Evolutionary conservation across 2,888 invertebrate species (phyloP).

Genomic region (Periphyllus acericola): DNA sequence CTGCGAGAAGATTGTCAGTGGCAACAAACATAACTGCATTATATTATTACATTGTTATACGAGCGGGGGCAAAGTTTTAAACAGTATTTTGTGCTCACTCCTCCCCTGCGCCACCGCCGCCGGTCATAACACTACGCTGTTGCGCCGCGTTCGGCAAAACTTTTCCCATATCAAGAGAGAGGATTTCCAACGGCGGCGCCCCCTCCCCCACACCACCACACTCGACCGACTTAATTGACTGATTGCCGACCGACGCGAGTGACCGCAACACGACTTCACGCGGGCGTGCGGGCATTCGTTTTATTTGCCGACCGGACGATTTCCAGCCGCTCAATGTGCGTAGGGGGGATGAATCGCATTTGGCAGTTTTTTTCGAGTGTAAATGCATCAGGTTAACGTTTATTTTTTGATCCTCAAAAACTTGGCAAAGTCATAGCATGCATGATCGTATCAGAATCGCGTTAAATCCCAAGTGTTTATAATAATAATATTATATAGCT

Average conservation of each 20-base stretch:
- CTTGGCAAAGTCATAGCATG: too few species aligned
- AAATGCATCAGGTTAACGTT: too few species aligned
- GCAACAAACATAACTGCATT: constrained; percentile 58
- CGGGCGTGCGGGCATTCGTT: too few species aligned
- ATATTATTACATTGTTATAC: constrained; percentile 56
- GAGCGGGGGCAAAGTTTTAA: constrained; percentile 36
- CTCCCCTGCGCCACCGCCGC: neutral
- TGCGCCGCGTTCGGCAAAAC: neutral
- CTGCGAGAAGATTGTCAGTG: constrained; percentile 55
- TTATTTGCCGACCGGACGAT: too few species aligned
- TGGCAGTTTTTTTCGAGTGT: too few species aligned
- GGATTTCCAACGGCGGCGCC: neutral
- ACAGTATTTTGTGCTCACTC: constrained; percentile 36
- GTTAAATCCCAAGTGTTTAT: too few species aligned
- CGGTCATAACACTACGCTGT: neutral
- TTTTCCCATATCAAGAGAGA: neutral
- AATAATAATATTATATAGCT: too few species aligned
- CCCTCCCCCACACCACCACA: neutral
- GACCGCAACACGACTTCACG: neutral
- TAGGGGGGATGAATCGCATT: too few species aligned
- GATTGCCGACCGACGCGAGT: constrained; percentile 12
- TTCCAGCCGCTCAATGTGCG: too few species aligned
- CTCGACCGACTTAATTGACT: constrained; percentile 18
- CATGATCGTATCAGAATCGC: too few species aligned
- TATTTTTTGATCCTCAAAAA: too few species aligned